Evolutionary conservation across 2,888 invertebrate species (phyloP).

Genomic region (Leptarthrus brevirostris): DNA sequence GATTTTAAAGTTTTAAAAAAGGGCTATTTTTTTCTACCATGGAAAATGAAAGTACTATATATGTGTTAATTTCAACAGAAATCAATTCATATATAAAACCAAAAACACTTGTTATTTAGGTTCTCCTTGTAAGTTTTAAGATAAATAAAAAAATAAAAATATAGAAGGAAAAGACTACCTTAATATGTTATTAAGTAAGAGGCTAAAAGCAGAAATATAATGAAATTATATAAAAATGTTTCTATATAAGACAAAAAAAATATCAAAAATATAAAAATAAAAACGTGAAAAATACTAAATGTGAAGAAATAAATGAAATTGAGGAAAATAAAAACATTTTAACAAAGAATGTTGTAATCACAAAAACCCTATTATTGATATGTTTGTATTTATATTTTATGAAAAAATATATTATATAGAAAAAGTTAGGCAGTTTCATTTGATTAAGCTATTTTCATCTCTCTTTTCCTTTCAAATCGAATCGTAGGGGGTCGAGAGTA

Average conservation of each 20-base stretch:
- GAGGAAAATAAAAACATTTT: background rate
- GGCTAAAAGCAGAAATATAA: background rate
- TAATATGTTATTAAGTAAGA: background rate
- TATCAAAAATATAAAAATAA: background rate
- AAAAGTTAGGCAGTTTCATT: too few relatives aligned
- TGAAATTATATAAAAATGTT: background rate
- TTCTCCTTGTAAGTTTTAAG: background rate
- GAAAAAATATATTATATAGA: slow-evolving; percentile 3
- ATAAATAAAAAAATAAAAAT: background rate
- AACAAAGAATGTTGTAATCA: background rate
- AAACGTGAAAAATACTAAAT: background rate
- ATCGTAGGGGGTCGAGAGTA: too few relatives aligned
- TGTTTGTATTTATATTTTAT: slow-evolving; percentile 3
- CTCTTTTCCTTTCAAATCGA: too few relatives aligned
- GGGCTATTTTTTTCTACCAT: too few relatives aligned
- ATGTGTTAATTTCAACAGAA: background rate
- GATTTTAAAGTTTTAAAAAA: too few relatives aligned
- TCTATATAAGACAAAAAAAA: background rate
- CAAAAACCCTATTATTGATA: background rate
- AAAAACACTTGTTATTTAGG: background rate
- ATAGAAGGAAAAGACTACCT: background rate
- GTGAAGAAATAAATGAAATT: background rate
- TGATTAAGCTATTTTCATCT: too few relatives aligned
- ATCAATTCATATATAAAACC: background rate
- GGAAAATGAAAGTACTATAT: too few relatives aligned